phyloP scores from a whole-genome alignment of 2,797 vertebrate species.

The Balearica regulorum region DNA sequence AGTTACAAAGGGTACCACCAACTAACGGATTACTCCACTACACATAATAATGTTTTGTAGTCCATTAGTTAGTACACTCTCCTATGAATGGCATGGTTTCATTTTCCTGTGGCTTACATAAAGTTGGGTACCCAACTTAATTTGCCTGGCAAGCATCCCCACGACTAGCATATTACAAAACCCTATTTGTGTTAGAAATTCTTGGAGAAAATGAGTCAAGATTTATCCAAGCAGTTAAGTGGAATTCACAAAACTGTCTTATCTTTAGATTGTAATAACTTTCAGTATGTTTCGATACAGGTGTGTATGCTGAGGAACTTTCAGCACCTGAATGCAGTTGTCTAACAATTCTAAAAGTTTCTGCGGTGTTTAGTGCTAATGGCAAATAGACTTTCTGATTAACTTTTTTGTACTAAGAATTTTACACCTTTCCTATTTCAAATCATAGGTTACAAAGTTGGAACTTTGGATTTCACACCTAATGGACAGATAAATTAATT shows the following conservation, averaged over 20 bases:
- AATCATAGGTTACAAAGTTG: background rate
- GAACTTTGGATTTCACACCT: background rate
- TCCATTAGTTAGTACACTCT: background rate
- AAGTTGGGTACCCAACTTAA: background rate
- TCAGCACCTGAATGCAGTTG: background rate
- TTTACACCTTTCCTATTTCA: background rate
- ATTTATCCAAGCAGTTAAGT: background rate
- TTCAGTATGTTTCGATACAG: background rate
- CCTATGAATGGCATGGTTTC: fast-evolving
- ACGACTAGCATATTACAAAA: background rate
- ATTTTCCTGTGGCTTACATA: background rate
- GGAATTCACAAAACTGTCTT: background rate
- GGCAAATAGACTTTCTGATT: background rate
- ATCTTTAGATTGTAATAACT: background rate
- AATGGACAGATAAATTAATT: background rate
- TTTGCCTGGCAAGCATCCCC: background rate
- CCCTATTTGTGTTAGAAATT: background rate
- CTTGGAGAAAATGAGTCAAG: background rate
- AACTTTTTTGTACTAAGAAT: background rate
- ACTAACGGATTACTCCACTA: background rate
- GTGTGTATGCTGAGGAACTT: background rate
- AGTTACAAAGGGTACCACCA: background rate
- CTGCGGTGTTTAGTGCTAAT: background rate
- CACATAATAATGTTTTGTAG: background rate
- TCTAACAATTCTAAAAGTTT: background rate